Percentiles rank a stretch among this genome's conserved stretches.
These are phyloP conservation scores for Empidonax alnorum DNA, from an alignment of 2,113 vertebrate species.

Conservation along the genomic window DNA sequence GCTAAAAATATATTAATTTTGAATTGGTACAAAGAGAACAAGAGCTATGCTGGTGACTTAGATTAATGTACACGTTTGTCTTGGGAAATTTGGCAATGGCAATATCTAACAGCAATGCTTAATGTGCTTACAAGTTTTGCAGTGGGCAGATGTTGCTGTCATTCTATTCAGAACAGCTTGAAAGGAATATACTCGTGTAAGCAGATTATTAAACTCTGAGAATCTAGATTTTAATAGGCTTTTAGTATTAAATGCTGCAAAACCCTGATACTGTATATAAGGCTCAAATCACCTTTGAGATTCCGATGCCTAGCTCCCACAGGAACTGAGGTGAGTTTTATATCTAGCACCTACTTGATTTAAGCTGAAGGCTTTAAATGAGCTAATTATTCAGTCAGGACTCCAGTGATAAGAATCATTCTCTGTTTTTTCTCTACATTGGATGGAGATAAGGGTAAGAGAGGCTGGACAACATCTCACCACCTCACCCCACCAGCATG, in stretches of 20 bases:
- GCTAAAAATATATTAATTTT: constrained; percentile 39
- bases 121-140: constrained; percentile 5
- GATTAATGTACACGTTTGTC: background rate
- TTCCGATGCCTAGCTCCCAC: background rate
- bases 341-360: background rate
- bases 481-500: background rate
- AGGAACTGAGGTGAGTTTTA: background rate
- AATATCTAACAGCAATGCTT: background rate
- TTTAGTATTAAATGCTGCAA: constrained; percentile 46
- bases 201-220: constrained; percentile 43
- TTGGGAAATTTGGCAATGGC: background rate
- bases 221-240: constrained; percentile 60
- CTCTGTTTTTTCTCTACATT: background rate
- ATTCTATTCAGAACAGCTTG: constrained; percentile 16
- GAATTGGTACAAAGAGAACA: background rate
- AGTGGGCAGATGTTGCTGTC: background rate
- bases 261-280: background rate
- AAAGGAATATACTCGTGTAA: constrained; percentile 20
- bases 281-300: background rate
- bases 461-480: background rate
- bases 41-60: background rate
- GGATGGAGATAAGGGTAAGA: background rate
- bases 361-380: background rate
- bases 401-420: background rate
- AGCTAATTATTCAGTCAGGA: background rate